phyloP scores from a whole-genome alignment of 2,113 vertebrate genomes.

The Toxotes jaculatrix region DNA sequence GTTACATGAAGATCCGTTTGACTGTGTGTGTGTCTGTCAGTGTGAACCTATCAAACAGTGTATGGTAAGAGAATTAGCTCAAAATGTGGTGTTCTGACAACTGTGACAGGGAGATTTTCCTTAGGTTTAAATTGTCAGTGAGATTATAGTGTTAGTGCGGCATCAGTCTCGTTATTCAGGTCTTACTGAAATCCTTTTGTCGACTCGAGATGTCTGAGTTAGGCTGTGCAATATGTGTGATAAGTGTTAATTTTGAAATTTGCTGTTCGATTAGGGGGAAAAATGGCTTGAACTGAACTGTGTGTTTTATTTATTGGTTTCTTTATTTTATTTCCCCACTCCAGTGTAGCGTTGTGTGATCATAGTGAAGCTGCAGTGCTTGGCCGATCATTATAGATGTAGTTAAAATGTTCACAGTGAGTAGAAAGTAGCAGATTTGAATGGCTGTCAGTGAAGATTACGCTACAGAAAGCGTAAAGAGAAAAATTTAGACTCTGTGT shows the following conservation, averaged over 20 bases:
- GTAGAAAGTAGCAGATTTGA: no score
- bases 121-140: no score
- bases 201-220: neutral
- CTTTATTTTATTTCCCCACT: no score
- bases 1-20: neutral
- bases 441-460: no score
- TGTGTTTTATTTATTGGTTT: neutral
- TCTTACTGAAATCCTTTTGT: neutral
- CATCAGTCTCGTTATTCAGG: neutral
- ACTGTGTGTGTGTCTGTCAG: neutral
- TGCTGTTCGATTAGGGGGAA: neutral
- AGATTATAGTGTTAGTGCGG: neutral
- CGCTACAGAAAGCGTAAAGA: no score
- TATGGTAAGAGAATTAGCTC: neutral
- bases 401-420: no score
- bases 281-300: neutral
- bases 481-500: no score
- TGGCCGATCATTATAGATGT: no score
- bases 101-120: neutral
- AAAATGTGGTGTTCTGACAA: neutral
- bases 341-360: no score
- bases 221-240: neutral
- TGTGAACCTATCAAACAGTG: neutral
- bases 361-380: no score
- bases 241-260: conserved; percentile 5